Conservation (phyloP, 2,113 vertebrate species). For the Leiothrix lutea region DNA sequence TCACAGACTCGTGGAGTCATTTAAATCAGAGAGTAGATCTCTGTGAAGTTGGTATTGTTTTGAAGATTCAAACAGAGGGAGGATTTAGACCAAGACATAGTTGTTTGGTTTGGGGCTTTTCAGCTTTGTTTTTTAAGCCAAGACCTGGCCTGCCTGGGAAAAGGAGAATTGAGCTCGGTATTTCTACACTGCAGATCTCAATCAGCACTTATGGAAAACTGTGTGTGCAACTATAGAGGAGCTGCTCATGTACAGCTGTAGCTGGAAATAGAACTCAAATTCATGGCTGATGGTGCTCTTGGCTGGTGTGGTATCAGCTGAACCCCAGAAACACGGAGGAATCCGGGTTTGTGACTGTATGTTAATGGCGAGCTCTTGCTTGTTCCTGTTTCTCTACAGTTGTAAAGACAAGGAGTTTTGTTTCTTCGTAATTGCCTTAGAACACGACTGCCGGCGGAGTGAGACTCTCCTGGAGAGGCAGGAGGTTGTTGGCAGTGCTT, state of each 20-base stretch:
- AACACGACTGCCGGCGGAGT: background rate
- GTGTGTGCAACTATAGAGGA: background rate
- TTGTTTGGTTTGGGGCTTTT: background rate
- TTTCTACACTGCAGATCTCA: background rate
- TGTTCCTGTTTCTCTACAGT: background rate
- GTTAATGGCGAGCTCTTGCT: background rate
- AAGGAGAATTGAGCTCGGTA: background rate
- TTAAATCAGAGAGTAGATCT: background rate
- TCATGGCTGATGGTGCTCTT: background rate
- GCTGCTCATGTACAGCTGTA: background rate
- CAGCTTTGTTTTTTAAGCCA: background rate
- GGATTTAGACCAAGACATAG: background rate
- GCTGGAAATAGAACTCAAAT: background rate
- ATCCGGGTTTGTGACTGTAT: background rate
- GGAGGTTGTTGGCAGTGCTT: background rate
- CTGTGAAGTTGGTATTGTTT: background rate
- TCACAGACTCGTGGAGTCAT: background rate
- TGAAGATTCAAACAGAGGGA: background rate
- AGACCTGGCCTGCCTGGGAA: background rate
- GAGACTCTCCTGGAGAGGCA: background rate
- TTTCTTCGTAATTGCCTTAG: background rate
- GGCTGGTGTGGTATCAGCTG: background rate
- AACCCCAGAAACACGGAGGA: background rate
- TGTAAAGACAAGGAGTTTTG: background rate
- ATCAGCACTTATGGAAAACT: background rate